Base-by-base conservation (phyloP, 2,888 invertebrate genomes). In the Acronicta psi region DNA sequence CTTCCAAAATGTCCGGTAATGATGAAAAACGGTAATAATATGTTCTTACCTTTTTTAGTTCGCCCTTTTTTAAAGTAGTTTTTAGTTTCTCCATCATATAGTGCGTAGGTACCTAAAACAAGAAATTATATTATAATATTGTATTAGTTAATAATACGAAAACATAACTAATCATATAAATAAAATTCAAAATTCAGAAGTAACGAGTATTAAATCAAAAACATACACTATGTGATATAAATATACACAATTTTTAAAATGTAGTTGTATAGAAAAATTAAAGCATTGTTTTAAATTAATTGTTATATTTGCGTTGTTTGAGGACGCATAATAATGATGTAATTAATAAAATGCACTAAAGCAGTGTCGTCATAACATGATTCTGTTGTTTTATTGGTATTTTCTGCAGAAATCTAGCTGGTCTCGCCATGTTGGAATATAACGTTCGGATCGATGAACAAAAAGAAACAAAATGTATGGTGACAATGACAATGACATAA, bases 191-290 rank as follows among this genome's bases (percentile, higher is more conserved):
- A 74, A 72, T 69, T 55, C 62, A 64, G 68, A 71, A 69, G 67
- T 63, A 62, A 76, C 62, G 67, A 73, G 65, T 76, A 77, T 76
- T 74, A 79, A 83, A 69, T 68, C 75, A 74, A 73, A 83, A 69
- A 85, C 84, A 87, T 88, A 88, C 83, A 85, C 84, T 86, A 91
- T 93, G 92, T 93, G 92, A 93, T 93, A 93, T 82, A 82, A 77
- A 83, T 92, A 91, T 92, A 93, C 91, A 93, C 92, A 91, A 87
- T 90, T 92, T 92, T 88, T 90, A 84, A 89, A 85, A 81, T 74
- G 88, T 93, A 93, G 92, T 75, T 84, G 65, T 75, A 83, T 89
- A 89, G 85, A 77, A 38, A 34, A 76, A 83, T 80, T 73, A 81
- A 82, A 54, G 53, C 77, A 86, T 87, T 86, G 87, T 90, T 90